phyloP scores from a whole-genome alignment of 2,113 vertebrate species.

The human (Homo sapiens) region GRCh38 chr4:27551501-27552000 shows the following conservation, averaged over 20 bases:
- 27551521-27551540: not conserved
- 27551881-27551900: not conserved
- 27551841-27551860: not conserved
- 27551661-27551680: not conserved
- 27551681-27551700: not conserved
- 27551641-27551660: not conserved
- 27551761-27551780: not conserved
- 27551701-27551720: not conserved
- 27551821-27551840: not conserved
- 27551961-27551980: too few species aligned
- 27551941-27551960: too few species aligned
- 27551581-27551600: not conserved
- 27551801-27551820: not conserved
- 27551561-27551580: not conserved
- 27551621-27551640: not conserved
- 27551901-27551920: not conserved
- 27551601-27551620: not conserved
- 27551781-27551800: not conserved
- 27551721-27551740: not conserved
- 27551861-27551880: not conserved
- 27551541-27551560: not conserved
- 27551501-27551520: not conserved
- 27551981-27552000: too few species aligned
- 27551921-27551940: not conserved
- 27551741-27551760: not conserved